A percentile compares a stretch with the other conserved stretches of the same genome.
These are phyloP conservation scores for Iselma pallidipennis DNA, from an alignment of 2,888 invertebrate genomes.

Conservation along the genomic window DNA sequence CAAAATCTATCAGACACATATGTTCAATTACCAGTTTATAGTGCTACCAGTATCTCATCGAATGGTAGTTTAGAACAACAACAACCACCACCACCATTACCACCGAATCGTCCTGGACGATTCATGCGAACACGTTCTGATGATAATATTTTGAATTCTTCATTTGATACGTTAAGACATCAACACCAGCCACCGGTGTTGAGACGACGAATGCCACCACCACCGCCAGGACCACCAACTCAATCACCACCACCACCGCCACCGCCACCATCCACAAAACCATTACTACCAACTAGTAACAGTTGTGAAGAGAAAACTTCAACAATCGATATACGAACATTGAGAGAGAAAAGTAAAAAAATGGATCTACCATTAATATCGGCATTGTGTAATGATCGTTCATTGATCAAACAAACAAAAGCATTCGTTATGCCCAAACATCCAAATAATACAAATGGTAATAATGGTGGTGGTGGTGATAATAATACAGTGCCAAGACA, in stretches of 20 bases:
- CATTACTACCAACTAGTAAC: constrained; percentile 1
- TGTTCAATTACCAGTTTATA: constrained; percentile 72
- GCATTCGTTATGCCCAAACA: constrained; percentile 80
- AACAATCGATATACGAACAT: constrained; percentile 75
- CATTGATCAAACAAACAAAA: constrained; percentile 85
- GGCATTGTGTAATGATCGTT: constrained; percentile 90
- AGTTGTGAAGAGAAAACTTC: constrained; percentile 34
- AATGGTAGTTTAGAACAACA: constrained; percentile 67
- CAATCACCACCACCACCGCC: background rate
- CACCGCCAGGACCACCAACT: background rate
- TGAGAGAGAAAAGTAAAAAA: constrained; percentile 87
- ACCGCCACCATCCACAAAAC: background rate
- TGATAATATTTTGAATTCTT: constrained; percentile 77
- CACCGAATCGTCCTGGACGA: constrained; percentile 62
- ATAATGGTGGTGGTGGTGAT: background rate
- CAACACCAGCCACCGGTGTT: constrained; percentile 59
- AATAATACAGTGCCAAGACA: constrained; percentile 48
- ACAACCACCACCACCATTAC: constrained; percentile 66
- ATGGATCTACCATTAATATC: constrained; percentile 90
- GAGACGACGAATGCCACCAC: constrained; percentile 1
- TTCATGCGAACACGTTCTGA: constrained; percentile 78
- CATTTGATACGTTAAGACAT: constrained; percentile 62
- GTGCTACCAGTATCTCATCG: constrained; percentile 68
- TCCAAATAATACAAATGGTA: constrained; percentile 46
- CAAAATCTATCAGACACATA: constrained; percentile 79